A percentile compares a stretch with the other conserved stretches of the same genome.
Evolutionary conservation across 2,888 invertebrate species (phyloP).

Genomic region (Leptopilina drosophilae): DNA sequence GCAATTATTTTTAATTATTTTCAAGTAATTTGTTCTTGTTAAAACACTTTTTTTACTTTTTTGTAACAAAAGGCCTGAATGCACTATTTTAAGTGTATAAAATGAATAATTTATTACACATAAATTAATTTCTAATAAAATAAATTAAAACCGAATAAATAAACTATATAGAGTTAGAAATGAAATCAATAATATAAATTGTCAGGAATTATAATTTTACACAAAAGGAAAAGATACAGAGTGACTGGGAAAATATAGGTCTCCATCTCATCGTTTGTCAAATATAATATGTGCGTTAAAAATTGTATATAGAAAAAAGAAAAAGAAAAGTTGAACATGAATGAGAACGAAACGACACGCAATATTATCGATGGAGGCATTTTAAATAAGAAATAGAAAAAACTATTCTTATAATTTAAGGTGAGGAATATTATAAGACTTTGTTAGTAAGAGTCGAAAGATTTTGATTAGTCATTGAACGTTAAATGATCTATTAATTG

Average conservation of each 20-base stretch:
- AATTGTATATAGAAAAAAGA: not conserved
- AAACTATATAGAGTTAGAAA: too few relatives aligned
- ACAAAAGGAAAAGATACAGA: not conserved
- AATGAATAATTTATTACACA: too few relatives aligned
- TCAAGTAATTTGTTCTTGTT: too few relatives aligned
- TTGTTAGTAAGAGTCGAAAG: constrained; percentile 42
- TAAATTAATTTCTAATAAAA: too few relatives aligned
- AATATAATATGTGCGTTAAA: not conserved
- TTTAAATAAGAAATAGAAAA: constrained; percentile 47
- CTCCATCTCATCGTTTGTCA: not conserved
- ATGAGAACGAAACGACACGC: constrained; percentile 58
- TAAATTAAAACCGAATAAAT: too few relatives aligned
- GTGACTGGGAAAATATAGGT: not conserved
- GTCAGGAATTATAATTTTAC: too few relatives aligned
- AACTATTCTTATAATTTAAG: constrained; percentile 8
- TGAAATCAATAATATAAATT: too few relatives aligned
- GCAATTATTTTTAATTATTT: too few relatives aligned
- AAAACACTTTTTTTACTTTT: too few relatives aligned
- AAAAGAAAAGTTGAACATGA: constrained; percentile 37
- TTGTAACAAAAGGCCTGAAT: too few relatives aligned
- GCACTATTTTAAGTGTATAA: too few relatives aligned
- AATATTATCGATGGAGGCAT: constrained; percentile 37
- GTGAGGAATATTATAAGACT: too few relatives aligned
- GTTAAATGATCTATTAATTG: constrained; percentile 47
- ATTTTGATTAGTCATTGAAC: constrained; percentile 53